Evolutionary conservation across 2,888 invertebrate genomes (phyloP).

Genomic region (Chymomyza fuscimana): DNA sequence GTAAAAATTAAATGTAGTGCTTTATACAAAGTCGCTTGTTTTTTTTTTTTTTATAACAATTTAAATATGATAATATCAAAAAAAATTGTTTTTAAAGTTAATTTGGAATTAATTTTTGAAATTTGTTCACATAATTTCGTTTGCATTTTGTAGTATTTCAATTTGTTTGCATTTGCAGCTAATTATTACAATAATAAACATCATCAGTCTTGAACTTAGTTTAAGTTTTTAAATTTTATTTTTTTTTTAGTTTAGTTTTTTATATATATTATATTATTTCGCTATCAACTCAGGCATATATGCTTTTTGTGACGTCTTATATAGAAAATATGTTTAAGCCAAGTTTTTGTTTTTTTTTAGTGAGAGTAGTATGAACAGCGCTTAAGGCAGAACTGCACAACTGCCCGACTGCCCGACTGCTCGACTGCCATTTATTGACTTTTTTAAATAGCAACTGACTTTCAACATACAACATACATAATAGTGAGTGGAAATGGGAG

Average conservation of each 20-base stretch:
- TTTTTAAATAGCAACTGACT: neutral
- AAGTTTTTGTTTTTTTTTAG: no score
- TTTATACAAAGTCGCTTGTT: conserved; percentile 45
- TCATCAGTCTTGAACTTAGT: conserved; percentile 78
- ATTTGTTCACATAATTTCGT: conserved; percentile 32
- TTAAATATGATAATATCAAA: conserved; percentile 50
- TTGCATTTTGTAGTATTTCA: conserved; percentile 3
- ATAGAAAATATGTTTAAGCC: conserved; percentile 1
- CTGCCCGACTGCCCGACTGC: no score
- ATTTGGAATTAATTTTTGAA: conserved; percentile 50
- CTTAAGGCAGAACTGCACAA: no score
- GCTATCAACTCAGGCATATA: conserved; percentile 27
- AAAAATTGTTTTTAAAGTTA: conserved; percentile 27
- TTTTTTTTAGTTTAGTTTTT: conserved; percentile 17
- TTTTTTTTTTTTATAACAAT: conserved; percentile 19
- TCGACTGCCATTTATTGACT: no score
- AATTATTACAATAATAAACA: conserved; percentile 69
- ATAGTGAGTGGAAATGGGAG: conserved; percentile 4
- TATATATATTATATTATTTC: conserved; percentile 13
- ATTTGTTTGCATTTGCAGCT: conserved; percentile 45
- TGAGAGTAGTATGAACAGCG: no score
- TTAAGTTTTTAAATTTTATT: conserved; percentile 40
- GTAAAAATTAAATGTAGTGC: conserved; percentile 28
- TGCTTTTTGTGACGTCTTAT: conserved; percentile 44
- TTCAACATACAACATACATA: neutral